Evolutionary conservation across 1,140 invertebrate species (phyloP).

Genomic region (Eurosta solidaginis): DNA sequence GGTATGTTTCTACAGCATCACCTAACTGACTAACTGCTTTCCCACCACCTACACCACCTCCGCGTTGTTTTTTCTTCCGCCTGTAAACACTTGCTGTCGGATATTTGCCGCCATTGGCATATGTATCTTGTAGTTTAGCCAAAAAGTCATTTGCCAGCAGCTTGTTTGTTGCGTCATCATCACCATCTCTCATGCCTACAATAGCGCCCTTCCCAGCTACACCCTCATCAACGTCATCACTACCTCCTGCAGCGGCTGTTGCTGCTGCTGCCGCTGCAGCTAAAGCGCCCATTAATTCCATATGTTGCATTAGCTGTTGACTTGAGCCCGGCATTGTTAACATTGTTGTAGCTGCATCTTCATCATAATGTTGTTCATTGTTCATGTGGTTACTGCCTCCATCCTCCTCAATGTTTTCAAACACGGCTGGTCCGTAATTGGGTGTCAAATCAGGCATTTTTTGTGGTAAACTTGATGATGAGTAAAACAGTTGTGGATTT

Average conservation of each 20-base stretch:
- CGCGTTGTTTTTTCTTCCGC: constrained; percentile 22
- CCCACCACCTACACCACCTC: constrained; percentile 40
- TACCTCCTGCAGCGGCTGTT: neutral
- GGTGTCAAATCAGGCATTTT: constrained; percentile 30
- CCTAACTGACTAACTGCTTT: no score
- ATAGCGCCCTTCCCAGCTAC: neutral
- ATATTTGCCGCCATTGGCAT: constrained; percentile 32
- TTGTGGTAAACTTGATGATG: constrained; percentile 32
- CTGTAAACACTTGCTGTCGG: constrained; percentile 36
- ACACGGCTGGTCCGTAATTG: neutral
- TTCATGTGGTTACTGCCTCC: constrained; percentile 26
- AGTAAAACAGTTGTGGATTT: neutral
- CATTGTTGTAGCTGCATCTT: neutral
- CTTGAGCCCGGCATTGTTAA: constrained; percentile 8
- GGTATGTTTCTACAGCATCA: neutral
- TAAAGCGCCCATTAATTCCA: neutral
- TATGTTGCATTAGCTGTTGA: constrained; percentile 27
- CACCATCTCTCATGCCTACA: neutral
- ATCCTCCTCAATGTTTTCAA: neutral
- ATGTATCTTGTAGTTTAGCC: constrained; percentile 47
- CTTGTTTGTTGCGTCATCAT: neutral
- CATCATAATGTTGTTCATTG: constrained; percentile 37
- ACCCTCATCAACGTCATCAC: neutral
- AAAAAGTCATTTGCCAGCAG: constrained; percentile 40
- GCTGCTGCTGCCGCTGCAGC: constrained; percentile 9